phyloP scores from a whole-genome alignment of 2,113 vertebrate species.

The Epinephelus fuscoguttatus region DNA sequence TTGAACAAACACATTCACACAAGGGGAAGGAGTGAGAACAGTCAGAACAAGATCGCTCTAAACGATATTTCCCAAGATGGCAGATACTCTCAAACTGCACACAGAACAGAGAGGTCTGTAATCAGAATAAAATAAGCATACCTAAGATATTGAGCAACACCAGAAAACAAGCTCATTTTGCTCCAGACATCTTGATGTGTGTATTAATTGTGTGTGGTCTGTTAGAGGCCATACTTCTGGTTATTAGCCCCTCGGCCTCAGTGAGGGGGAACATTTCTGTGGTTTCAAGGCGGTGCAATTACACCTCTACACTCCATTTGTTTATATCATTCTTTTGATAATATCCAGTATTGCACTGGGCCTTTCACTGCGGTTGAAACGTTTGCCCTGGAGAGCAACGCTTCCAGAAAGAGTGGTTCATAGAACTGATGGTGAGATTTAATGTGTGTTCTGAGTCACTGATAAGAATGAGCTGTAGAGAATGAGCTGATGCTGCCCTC shows the following conservation, averaged over 20 bases:
- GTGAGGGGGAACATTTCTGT: constrained; percentile 70
- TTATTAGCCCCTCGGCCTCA: constrained; percentile 72
- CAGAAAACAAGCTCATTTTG: constrained; percentile 60
- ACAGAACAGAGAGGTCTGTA: constrained; percentile 25
- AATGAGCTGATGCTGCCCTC: constrained; percentile 64
- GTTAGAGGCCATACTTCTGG: constrained; percentile 60
- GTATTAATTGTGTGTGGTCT: constrained; percentile 73
- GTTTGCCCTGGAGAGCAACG: constrained; percentile 52
- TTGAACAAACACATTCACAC: background rate
- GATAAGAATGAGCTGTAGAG: background rate
- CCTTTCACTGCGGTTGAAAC: constrained; percentile 56
- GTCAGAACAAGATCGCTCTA: background rate
- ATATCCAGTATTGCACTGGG: constrained; percentile 65
- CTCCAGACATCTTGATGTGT: constrained; percentile 77
- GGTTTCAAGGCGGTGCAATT: constrained; percentile 76
- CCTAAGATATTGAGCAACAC: constrained; percentile 48
- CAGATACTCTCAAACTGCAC: constrained; percentile 21
- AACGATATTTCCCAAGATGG: constrained; percentile 23
- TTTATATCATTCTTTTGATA: constrained; percentile 76
- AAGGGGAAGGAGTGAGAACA: background rate
- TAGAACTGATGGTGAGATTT: constrained; percentile 31
- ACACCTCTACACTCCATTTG: constrained; percentile 77
- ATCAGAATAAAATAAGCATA: constrained; percentile 28
- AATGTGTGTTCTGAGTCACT: constrained; percentile 14
- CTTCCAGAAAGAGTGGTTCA: constrained; percentile 51